These are phyloP conservation scores for Endomychus coccineus DNA, from an alignment of 2,888 invertebrate genomes.

Conservation along the genomic window DNA sequence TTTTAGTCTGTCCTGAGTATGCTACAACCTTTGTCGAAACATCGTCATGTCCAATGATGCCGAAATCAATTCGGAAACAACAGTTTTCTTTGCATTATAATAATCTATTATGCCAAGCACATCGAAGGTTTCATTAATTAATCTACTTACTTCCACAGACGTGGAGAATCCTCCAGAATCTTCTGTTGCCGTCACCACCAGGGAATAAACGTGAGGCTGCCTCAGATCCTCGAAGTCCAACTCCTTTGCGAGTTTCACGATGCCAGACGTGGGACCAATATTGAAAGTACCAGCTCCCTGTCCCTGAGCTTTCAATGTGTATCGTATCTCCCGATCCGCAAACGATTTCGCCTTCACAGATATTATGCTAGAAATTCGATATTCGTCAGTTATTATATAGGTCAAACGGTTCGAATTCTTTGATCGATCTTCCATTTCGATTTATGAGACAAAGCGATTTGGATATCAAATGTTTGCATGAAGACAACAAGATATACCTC, in stretches of 20 bases:
- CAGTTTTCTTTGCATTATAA: neutral
- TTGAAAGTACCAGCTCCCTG: conserved; percentile 93
- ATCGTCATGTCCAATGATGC: too few relatives aligned
- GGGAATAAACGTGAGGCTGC: conserved; percentile 88
- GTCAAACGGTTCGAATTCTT: too few relatives aligned
- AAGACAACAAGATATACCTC: too few relatives aligned
- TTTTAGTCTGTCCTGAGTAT: too few relatives aligned
- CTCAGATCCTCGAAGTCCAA: conserved; percentile 94
- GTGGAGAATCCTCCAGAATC: conserved; percentile 96
- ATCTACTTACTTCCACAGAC: conserved; percentile 70
- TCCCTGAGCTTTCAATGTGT: conserved; percentile 88
- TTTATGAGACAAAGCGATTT: too few relatives aligned
- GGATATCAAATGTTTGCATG: too few relatives aligned
- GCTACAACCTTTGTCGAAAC: too few relatives aligned
- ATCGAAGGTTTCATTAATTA: neutral
- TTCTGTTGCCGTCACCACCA: conserved; percentile 91
- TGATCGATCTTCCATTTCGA: too few relatives aligned
- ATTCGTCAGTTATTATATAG: too few relatives aligned
- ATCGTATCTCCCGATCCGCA: conserved; percentile 93
- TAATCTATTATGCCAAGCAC: too few relatives aligned
- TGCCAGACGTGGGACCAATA: conserved; percentile 88
- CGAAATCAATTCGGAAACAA: neutral
- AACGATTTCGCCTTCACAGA: conserved; percentile 97
- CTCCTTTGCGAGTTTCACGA: conserved; percentile 91
- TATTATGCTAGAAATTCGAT: conserved; percentile 68